phyloP scores from a whole-genome alignment of 2,113 vertebrate species.

The Steatornis caripensis region DNA sequence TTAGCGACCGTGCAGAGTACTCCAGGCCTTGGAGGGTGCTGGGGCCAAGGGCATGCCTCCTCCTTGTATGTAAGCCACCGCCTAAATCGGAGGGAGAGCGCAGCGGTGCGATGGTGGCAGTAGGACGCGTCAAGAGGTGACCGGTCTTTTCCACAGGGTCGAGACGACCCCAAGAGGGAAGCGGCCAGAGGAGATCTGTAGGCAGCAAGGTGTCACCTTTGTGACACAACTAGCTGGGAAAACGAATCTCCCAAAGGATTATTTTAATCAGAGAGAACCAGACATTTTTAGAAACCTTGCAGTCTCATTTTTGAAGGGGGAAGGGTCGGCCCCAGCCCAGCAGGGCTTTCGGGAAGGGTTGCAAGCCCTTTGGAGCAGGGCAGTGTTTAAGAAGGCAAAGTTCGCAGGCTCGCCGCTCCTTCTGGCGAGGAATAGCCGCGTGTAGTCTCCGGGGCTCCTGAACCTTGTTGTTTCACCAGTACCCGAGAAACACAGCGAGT shows the following conservation, averaged over 20 bases:
- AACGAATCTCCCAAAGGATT: neutral
- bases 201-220: neutral
- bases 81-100: neutral
- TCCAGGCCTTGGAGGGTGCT: neutral
- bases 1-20: neutral
- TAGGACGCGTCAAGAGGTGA: accelerated
- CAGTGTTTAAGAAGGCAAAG: slow-evolving; percentile 32
- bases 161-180: neutral
- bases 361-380: neutral
- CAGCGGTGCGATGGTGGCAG: accelerated
- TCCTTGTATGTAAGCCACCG: accelerated
- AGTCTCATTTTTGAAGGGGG: neutral
- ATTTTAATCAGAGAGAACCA: neutral
- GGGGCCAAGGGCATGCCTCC: neutral
- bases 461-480: neutral
- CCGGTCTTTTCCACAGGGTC: accelerated
- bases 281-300: neutral
- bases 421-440: neutral
- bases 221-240: neutral
- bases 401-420: neutral
- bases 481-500: accelerated
- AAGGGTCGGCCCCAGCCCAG: neutral
- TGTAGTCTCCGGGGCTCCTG: neutral
- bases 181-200: neutral
- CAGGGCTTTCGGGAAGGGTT: neutral